Conservation (phyloP, 1,140 invertebrate genomes). For the Atta texana region DNA sequence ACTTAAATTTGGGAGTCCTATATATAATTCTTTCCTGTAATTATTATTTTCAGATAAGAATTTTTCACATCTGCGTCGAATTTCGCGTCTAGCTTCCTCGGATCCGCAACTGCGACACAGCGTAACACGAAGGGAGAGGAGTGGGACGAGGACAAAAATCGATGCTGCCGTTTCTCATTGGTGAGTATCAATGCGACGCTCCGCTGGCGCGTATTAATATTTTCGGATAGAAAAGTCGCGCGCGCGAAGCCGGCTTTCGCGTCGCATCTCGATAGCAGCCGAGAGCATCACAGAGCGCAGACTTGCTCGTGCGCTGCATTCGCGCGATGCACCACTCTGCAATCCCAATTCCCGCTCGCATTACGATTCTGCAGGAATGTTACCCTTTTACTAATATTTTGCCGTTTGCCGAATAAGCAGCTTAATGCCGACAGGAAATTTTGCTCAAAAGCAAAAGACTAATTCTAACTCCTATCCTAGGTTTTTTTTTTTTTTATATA, state of each 20-base stretch:
- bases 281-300: background rate
- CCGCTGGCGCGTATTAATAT: conserved; percentile 61
- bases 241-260: conserved; percentile 46
- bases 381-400: conserved; percentile 21
- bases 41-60: conserved; percentile 27
- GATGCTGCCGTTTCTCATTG: conserved; percentile 56
- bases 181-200: conserved; percentile 55
- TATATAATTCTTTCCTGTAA: background rate
- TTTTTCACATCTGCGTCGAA: background rate
- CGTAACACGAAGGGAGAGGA: background rate
- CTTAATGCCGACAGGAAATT: background rate
- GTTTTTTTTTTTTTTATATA: background rate
- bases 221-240: conserved; percentile 56
- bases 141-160: conserved; percentile 39
- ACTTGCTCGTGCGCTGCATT: conserved; percentile 18
- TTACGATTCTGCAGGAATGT: conserved; percentile 29
- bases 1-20: no score
- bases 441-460: background rate
- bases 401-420: conserved; percentile 1
- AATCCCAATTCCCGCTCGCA: conserved; percentile 16
- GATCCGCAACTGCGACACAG: conserved; percentile 6
- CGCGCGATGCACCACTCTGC: background rate
- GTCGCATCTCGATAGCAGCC: conserved; percentile 33
- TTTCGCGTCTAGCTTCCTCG: background rate
- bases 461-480: background rate